phyloP scores from a whole-genome alignment of 1,140 invertebrate genomes.

The Neodiprion lecontei region DNA sequence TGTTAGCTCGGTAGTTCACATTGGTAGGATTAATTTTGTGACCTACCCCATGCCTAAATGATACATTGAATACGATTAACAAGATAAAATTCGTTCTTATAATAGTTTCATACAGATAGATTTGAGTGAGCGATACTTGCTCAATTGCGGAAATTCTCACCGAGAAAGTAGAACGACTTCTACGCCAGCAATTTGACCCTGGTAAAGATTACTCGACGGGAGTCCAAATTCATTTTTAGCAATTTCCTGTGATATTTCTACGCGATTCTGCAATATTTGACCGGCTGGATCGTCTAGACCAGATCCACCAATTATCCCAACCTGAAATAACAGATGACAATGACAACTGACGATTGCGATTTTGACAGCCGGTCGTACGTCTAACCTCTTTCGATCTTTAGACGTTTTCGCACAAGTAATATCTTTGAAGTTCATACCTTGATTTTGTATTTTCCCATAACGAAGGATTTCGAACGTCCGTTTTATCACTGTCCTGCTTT shows the following conservation, averaged over 20 bases:
- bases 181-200: constrained; percentile 79
- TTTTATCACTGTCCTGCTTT: no score
- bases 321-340: constrained; percentile 62
- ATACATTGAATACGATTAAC: not conserved
- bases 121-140: no score
- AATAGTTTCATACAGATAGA: not conserved
- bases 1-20: constrained; percentile 96
- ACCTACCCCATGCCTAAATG: constrained; percentile 82
- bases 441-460: not conserved
- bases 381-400: no score
- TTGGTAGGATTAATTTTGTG: constrained; percentile 83
- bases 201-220: constrained; percentile 68
- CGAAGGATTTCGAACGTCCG: no score
- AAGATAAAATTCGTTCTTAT: not conserved
- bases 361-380: no score
- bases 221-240: constrained; percentile 81
- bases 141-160: constrained; percentile 45
- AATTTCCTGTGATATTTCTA: constrained; percentile 54
- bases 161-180: constrained; percentile 83
- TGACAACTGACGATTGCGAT: not conserved
- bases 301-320: constrained; percentile 96
- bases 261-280: constrained; percentile 76
- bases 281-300: constrained; percentile 82
- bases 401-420: no score
- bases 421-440: not conserved